These are phyloP conservation scores for Parazoanthus swiftii DNA, from an alignment of 92 coral and sea anemone species.

Conservation along the genomic window DNA sequence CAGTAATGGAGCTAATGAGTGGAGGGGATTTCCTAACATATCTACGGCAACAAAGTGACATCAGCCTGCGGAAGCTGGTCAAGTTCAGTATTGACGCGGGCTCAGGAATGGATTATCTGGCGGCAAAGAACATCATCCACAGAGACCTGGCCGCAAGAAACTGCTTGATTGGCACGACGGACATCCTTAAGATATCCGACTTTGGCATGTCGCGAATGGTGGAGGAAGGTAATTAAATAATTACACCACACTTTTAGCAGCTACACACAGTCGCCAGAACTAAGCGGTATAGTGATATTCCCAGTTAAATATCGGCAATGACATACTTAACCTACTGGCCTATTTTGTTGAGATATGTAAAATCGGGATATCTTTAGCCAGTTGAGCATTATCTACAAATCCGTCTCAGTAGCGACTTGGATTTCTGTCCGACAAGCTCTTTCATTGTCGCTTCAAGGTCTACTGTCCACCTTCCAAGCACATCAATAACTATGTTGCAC, in stretches of 20 bases:
- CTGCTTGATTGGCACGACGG: conserved; percentile 77
- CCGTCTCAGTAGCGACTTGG: too few species aligned
- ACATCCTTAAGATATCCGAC: conserved; percentile 90
- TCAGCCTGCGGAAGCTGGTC: conserved; percentile 52
- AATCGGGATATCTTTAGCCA: too few species aligned
- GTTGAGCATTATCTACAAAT: too few species aligned
- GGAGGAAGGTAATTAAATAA: conserved; percentile 69
- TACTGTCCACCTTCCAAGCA: too few species aligned
- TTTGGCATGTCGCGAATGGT: conserved; percentile 99
- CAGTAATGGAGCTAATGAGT: conserved; percentile 96
- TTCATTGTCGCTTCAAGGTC: too few species aligned
- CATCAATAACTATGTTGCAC: too few species aligned
- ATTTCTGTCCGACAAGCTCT: too few species aligned
- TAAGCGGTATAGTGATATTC: too few species aligned
- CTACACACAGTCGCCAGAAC: too few species aligned
- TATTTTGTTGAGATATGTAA: too few species aligned
- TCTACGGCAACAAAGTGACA: conserved; percentile 65
- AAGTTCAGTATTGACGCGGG: conserved; percentile 85
- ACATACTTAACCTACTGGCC: too few species aligned
- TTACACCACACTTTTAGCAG: not conserved
- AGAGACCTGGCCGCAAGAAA: conserved; percentile 94
- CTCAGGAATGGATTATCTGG: conserved; percentile 88
- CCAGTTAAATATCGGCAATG: too few species aligned
- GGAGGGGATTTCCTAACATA: conserved; percentile 90
- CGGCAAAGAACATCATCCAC: conserved; percentile 82